Evolutionary conservation across 1,140 invertebrate genomes (phyloP), one percentile per base, ranked within the genome.

Genomic region (Heliconius eleuchia): DNA sequence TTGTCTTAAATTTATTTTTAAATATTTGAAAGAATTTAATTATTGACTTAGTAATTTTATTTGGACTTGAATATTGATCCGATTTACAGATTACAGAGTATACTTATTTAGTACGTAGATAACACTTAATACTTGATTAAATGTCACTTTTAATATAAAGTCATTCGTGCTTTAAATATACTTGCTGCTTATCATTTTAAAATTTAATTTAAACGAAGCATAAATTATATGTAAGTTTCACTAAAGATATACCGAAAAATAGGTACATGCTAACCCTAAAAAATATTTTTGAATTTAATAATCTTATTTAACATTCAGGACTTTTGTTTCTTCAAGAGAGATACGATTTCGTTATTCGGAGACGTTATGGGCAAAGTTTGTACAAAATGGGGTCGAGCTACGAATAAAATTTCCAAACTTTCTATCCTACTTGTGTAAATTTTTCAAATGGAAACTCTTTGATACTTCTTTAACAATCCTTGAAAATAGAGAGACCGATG

Each of bases 321-420:
- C 82, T 84, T 82, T 84, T 81, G 73, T 81, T 85, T 85, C 82
- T 82, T 71, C 77, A 81, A 73, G 76, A 52, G 52, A 78, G 70
- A 78, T 76, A 75, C 74, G 50, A 73, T 78, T 27, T 57, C 78
- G 71, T 77, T 81, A 80, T 52, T 77, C 81, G 80, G 84, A 77
- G 77, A 84, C 80, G 81, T 88, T 86, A 90, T 86, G 86, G 83
- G 78, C 70, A 85, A 92, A 90, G 81, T 92, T 91, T 83, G 74
- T 55, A 78, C 76, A 77, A 83, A 80, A 84, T 83, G 81, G 79
- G 85, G 77, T 83, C 80, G 80, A 70, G 80, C 79, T 85, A 82
- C 78, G 84, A 89, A 91, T 91, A 88, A 92, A 93, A 89, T 91
- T 84, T 87, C 85, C 87, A 89, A 91, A 90, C 86, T 91, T 76